Evolutionary conservation across 2,888 invertebrate species (phyloP), one percentile per base, ranked within the genome.

Genomic region (Gari tellinella): DNA sequence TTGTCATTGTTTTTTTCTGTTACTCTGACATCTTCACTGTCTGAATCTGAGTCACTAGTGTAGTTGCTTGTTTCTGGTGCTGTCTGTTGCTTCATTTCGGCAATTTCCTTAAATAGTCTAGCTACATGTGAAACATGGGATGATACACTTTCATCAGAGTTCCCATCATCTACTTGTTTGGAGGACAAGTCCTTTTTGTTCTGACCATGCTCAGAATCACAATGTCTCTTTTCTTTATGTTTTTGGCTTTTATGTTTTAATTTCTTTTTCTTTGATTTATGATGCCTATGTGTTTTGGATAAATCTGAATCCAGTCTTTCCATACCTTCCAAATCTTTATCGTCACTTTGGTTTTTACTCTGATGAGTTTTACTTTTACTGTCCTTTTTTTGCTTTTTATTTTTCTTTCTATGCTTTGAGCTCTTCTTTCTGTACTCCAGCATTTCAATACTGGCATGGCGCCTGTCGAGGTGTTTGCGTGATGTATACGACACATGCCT

Each of bases 171-270:
- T 31, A n/a, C 2, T 52, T 31, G 10, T 31, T 5, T 31, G n/a
- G n/a, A 37, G 5, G 26, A 15, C 7, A 31, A 1, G 17, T 52
- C 15, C 1, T 37, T 52, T 23, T 25, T 12, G 19, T 26, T 37
- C 15, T 43, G 7, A 43, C 43, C 3, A 31, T 43, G 43, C 5
- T 43, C 43, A 43, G 43, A 43, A 43, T 8, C 43, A 8, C 43
- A 8, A 14, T n/a, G 38, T 31, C 53, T 37, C 37, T 63, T 68
- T 19, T 68, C 65, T 17, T 72, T 72, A 40, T 77, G 72, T 56
- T 81, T 83, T 8, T 77, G 58, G 53, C 70, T 75, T 21, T 62
- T 67, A 46, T 74, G 65, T 61, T 83, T 83, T 21, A 79, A 65
- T 31, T 79, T 74, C 46, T 76, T 81, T 21, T 67, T 68, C 38